These are phyloP conservation scores for Zosterops lateralis DNA, from an alignment of 2,113 vertebrate genomes.

Conservation along the genomic window DNA sequence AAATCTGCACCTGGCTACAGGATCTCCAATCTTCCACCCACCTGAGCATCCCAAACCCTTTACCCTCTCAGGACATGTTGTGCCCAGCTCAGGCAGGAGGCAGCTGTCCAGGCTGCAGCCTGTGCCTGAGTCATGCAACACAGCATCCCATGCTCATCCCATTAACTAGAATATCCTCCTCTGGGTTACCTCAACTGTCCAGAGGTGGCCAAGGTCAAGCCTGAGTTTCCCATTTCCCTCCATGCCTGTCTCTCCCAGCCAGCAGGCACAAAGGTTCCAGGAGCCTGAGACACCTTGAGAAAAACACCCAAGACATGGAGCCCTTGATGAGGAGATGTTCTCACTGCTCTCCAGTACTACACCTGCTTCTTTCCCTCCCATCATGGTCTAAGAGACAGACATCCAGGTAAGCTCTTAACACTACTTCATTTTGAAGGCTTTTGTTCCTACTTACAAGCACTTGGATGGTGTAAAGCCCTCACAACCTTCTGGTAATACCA, in stretches of 20 bases:
- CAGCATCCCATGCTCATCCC: rapidly evolving
- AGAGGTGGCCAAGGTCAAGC: not conserved
- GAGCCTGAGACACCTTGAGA: not conserved
- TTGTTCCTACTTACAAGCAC: not conserved
- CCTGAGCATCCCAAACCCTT: not conserved
- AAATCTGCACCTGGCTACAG: not conserved
- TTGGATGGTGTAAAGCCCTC: not conserved
- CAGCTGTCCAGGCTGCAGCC: not conserved
- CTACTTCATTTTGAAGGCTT: not conserved
- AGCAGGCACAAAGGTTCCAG: not conserved
- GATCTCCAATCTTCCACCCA: not conserved
- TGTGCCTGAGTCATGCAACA: rapidly evolving
- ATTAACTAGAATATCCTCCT: not conserved
- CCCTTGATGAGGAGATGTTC: not conserved
- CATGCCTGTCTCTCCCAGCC: not conserved
- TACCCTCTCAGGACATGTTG: not conserved
- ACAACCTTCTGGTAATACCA: not conserved
- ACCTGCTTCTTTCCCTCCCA: not conserved
- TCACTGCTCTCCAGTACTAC: not conserved
- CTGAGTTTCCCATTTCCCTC: not conserved
- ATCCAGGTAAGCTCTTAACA: not conserved
- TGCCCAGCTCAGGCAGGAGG: not conserved
- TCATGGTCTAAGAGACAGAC: not conserved
- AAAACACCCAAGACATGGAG: not conserved
- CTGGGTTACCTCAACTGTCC: not conserved